A percentile compares a stretch with the other conserved stretches of the same genome.
phyloP scores from a whole-genome alignment of 2,888 invertebrate genomes.

The Macropis europaea region DNA sequence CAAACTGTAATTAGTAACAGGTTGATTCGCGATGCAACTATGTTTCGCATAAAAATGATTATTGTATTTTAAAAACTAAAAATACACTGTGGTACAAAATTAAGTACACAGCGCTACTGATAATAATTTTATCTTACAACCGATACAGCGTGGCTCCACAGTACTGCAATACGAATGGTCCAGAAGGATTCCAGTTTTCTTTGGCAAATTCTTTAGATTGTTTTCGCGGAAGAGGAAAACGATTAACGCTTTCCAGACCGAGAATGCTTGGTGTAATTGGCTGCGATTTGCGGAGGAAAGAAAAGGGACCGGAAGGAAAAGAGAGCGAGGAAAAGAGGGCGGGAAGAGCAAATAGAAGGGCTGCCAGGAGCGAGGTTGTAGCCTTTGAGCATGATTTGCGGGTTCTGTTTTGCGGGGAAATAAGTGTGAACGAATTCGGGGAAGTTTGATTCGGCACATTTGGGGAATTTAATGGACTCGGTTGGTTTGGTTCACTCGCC shows the following conservation, averaged over 20 bases:
- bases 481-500: not conserved
- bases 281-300: not conserved
- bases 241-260: too few relatives aligned
- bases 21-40: too few relatives aligned
- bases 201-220: not conserved
- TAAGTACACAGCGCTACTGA: too few relatives aligned
- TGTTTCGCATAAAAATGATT: too few relatives aligned
- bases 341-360: not conserved
- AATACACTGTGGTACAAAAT: too few relatives aligned
- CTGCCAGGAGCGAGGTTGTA: not conserved
- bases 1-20: too few relatives aligned
- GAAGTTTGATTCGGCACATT: not conserved
- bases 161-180: too few relatives aligned
- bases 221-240: not conserved
- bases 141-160: too few relatives aligned
- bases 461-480: constrained; percentile 5
- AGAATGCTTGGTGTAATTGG: constrained; percentile 1
- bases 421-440: constrained; percentile 7
- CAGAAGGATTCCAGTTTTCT: too few relatives aligned
- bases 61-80: too few relatives aligned
- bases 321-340: too few relatives aligned
- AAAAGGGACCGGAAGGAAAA: not conserved
- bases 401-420: constrained; percentile 12
- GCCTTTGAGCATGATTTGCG: not conserved
- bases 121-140: too few relatives aligned